phyloP scores from a whole-genome alignment of 2,888 invertebrate species.

The Pherbina coryleti region DNA sequence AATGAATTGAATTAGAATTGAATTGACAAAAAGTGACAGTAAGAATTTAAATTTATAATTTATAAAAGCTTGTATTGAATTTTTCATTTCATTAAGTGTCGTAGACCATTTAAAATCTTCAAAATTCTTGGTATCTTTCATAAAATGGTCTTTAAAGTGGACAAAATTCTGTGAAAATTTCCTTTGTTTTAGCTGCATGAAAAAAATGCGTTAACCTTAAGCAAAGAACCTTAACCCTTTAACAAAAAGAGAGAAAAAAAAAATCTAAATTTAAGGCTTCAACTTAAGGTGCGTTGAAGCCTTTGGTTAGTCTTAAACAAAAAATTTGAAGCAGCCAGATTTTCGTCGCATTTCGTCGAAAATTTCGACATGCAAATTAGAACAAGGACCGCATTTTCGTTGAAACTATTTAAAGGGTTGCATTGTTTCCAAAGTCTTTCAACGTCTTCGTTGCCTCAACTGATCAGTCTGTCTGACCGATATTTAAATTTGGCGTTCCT shows the following conservation, averaged over 20 bases:
- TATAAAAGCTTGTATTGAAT: too few relatives aligned
- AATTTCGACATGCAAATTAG: conserved; percentile 32
- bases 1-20: too few relatives aligned
- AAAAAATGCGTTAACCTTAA: background rate
- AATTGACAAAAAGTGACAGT: too few relatives aligned
- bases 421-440: conserved; percentile 14
- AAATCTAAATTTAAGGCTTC: background rate
- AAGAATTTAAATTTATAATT: too few relatives aligned
- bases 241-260: background rate
- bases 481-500: conserved; percentile 19
- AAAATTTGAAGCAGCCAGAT: background rate
- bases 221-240: background rate
- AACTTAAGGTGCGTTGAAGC: too few relatives aligned
- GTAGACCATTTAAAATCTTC: background rate
- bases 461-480: conserved; percentile 4
- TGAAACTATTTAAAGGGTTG: conserved; percentile 19
- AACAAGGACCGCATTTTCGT: conserved; percentile 8
- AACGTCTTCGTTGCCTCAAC: background rate
- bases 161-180: conserved; percentile 13
- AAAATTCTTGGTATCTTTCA: background rate
- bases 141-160: background rate
- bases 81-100: too few relatives aligned
- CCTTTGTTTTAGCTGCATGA: conserved; percentile 1
- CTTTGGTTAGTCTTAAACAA: too few relatives aligned
- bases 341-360: conserved; percentile 13